These are phyloP conservation scores for Ferdinandea cuprea DNA, from an alignment of 2,888 invertebrate species.

Conservation along the genomic window DNA sequence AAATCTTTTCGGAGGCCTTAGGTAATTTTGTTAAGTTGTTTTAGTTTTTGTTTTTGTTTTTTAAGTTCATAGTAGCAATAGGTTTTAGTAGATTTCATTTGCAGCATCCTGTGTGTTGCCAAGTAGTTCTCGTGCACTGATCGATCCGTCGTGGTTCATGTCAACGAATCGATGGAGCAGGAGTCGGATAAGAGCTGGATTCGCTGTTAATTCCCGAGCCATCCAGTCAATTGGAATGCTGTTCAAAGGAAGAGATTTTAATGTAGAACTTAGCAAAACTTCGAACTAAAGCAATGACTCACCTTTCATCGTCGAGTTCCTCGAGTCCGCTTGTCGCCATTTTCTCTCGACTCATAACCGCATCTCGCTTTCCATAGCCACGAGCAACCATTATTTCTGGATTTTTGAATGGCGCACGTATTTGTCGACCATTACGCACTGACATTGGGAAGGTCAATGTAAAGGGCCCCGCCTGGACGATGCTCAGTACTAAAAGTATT, in stretches of 20 bases:
- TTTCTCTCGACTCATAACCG: slow-evolving; percentile 54
- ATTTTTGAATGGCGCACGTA: slow-evolving; percentile 77
- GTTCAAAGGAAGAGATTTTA: not conserved
- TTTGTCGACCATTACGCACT: slow-evolving; percentile 76
- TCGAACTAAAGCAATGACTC: not conserved
- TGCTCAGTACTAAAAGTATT: slow-evolving; percentile 63
- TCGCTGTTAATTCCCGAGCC: slow-evolving; percentile 75
- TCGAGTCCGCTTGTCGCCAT: slow-evolving; percentile 46
- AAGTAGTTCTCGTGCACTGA: slow-evolving; percentile 75
- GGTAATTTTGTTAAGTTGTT: slow-evolving; percentile 13
- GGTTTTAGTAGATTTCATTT: slow-evolving; percentile 53
- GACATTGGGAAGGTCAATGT: slow-evolving; percentile 75
- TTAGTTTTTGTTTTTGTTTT: slow-evolving; percentile 1
- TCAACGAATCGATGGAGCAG: slow-evolving; percentile 77
- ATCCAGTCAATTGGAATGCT: slow-evolving; percentile 77
- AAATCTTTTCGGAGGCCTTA: slow-evolving; percentile 67
- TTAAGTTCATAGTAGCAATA: not conserved
- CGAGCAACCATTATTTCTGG: slow-evolving; percentile 77
- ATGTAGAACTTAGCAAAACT: too few species aligned
- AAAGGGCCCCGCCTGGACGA: slow-evolving; percentile 75
- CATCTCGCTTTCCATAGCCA: slow-evolving; percentile 78
- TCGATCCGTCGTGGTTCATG: slow-evolving; percentile 75
- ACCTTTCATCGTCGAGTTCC: slow-evolving; percentile 66
- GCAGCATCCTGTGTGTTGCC: slow-evolving; percentile 57
- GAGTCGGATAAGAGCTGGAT: slow-evolving; percentile 75